A percentile compares a stretch with the other conserved stretches of the same genome.
phyloP scores from a whole-genome alignment of 2,888 invertebrate genomes.

The Trilocha varians region DNA sequence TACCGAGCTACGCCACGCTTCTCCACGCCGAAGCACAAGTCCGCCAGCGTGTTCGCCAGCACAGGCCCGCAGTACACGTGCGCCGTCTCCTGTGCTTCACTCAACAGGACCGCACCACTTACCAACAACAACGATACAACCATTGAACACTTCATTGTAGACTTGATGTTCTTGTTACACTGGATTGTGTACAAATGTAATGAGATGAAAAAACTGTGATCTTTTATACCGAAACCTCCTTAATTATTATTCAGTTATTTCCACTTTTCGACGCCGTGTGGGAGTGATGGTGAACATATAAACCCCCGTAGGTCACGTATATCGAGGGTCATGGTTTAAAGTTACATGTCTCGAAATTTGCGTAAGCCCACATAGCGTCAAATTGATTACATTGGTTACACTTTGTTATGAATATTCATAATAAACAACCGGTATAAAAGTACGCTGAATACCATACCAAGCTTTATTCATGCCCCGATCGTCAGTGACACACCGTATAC shows the following conservation, averaged over 20 bases:
- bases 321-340: too few species aligned
- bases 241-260: constrained; percentile 5
- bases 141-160: neutral
- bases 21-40: constrained; percentile 14
- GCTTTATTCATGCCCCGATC: too few species aligned
- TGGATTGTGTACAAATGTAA: neutral
- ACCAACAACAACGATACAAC: neutral
- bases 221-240: constrained; percentile 1
- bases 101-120: neutral
- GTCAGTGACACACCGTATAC: too few species aligned
- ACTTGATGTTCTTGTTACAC: neutral
- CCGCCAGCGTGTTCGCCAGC: constrained; percentile 17
- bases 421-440: too few species aligned
- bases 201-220: neutral
- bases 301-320: too few species aligned
- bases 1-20: constrained; percentile 3
- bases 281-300: too few species aligned
- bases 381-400: too few species aligned
- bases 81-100: neutral
- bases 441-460: too few species aligned
- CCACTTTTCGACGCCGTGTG: neutral
- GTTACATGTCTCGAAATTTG: too few species aligned
- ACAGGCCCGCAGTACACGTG: constrained; percentile 18
- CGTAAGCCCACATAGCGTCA: too few species aligned
- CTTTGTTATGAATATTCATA: too few species aligned